Evolutionary conservation across 2,113 vertebrate genomes (phyloP), one percentile per base, ranked within the genome.

Genomic region (Carettochelys insculpta): DNA sequence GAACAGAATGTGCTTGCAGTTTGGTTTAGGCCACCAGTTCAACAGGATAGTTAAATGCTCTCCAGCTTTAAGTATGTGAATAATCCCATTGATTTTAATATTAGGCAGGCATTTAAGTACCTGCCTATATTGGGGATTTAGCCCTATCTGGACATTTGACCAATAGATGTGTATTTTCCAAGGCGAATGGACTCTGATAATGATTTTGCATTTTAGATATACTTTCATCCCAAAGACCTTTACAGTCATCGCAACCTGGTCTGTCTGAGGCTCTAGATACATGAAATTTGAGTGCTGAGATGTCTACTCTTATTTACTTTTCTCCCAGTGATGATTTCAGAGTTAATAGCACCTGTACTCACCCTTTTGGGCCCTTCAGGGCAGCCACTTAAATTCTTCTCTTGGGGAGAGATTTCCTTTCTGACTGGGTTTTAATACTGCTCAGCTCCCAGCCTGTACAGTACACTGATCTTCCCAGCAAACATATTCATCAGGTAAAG

Each of bases 91-190:
- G 34, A 2, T 52, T 58, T 71, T 81, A 90, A 41, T 77, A 73
- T 38, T 38, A 22, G 61, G 61, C 4, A 38, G 19, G n/a, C 38
- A 38, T 38, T 68, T 68, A 68, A 68, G 17, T 45, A 34, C 54
- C 0, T 1, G 1, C 11, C 43, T 58, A 38, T 52, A 31, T 2
- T 31, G 38, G 8, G 41, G 34, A 34, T 20, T 82, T 79, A 27
- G 22, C 31, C n/a, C 29, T 6, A 0, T 27, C 12, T 10, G 9
- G 5, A 16, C n/a, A 27, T 45, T 38, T 58, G 24, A 47, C 29
- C 34, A 48, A 71, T 45, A 94, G 83, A 29, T 17, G 45, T 16
- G 34, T 7, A 1, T 48, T 65, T 91, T 24, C 47, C 27, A 73
- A 56, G 71, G 31, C 0, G 0, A 27, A 61, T 73, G 58, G n/a